phyloP scores from a whole-genome alignment of 2,113 vertebrate species.

The Henicopernis longicauda region DNA sequence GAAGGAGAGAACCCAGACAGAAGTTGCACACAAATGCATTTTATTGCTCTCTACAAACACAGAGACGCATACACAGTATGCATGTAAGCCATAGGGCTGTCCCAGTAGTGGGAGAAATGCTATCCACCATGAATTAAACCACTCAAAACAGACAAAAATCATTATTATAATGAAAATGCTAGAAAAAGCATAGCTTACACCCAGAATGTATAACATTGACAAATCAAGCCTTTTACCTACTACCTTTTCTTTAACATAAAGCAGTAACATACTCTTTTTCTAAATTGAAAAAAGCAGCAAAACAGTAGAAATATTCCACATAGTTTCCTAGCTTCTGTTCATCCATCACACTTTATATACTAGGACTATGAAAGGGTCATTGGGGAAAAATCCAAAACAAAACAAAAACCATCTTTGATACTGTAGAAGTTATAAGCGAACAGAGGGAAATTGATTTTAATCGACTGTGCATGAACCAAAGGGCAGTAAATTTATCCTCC shows the following conservation, averaged over 20 bases:
- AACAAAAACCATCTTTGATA: neutral
- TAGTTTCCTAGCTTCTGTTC: neutral
- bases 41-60: constrained; percentile 13
- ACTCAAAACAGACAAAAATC: constrained; percentile 27
- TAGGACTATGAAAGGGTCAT: neutral
- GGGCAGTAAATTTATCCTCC: neutral
- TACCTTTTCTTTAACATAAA: constrained; percentile 55
- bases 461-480: neutral
- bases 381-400: neutral
- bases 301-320: constrained; percentile 57
- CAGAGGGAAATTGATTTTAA: neutral
- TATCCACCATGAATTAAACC: constrained; percentile 38
- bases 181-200: constrained; percentile 38
- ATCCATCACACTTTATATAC: neutral
- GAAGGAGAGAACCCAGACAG: neutral
- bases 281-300: constrained; percentile 25
- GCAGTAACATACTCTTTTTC: neutral
- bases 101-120: constrained; percentile 26
- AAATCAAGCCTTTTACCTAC: neutral
- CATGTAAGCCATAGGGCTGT: neutral
- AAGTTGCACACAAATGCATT: constrained; percentile 12
- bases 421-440: neutral
- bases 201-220: constrained; percentile 36
- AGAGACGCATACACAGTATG: constrained; percentile 43
- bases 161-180: constrained; percentile 58